Evolutionary conservation across 2,888 invertebrate genomes (phyloP), one percentile per base, ranked within the genome.

Genomic region (Polylopha cassiicola): DNA sequence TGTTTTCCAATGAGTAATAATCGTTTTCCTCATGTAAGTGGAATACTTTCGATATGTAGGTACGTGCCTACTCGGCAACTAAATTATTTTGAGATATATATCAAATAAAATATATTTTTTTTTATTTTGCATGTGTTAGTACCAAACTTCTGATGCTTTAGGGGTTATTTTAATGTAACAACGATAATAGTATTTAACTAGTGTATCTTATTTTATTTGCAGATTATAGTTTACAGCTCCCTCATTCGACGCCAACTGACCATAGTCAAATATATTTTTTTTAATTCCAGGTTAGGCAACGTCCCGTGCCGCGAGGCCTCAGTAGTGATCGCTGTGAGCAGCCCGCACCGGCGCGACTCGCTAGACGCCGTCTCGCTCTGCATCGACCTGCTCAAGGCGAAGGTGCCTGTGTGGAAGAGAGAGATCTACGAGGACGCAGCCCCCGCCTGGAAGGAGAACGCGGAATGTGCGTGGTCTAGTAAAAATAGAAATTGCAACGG

Each of bases 321-420:
- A 57, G 92, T 98, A 3, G 89, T 97, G 4, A 95, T 98, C 48
- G 97, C 95, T 0, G 87, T 95, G 15, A 95, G 97, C 39, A 94
- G 97, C 7, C 91, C 95, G 0, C 98, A 98, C 73, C 88, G 98
- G 16, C 82, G 87, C 30, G 94, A 93, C 37, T 92, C 96, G 0
- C 82, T 98, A 3, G 89, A 91, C 53, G 95, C 97, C 2, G 93
- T 95, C 0, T 87, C 92, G 31, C 92, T 87, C 79, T 92, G 94
- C 51, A 95, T 98, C 49, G 92, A 98, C 53, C 87, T 88, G 38
- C 85, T 98, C 1, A 98, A 98, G 72, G 89, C 91, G 37, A 88
- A 87, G 14, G 97, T 97, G 17, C 97, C 98, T 0, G 95, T 98
- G 43, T 98, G 98, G 97, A 98, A 98, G 77, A 97, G 97, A 72